Evolutionary conservation across 2,113 vertebrate species (phyloP), one percentile per base, ranked within the genome.

Genomic region (Paradoxurus hermaphroditus): DNA sequence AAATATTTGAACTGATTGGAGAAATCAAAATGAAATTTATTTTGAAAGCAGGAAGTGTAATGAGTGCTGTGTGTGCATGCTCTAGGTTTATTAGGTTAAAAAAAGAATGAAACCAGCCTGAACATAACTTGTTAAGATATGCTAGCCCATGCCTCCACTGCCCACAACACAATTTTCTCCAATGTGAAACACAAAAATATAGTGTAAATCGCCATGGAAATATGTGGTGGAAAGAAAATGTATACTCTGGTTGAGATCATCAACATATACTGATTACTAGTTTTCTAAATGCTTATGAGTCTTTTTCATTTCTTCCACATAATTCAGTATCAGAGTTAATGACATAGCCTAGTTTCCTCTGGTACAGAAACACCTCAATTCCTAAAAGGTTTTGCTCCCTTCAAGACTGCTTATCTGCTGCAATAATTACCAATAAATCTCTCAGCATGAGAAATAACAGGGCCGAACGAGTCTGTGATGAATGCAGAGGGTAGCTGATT

Each of bases 371-470:
- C 41, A 88, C 11, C 63, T 97, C 29, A 62, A 2, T 96, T 91
- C 46, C 34, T 94, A 36, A 93, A 96, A 91, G 41, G 92, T 93
- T 84, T 95, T 94, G 31, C 65, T 97, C 84, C 68, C 63, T 92
- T 98, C 95, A 62, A 53, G 96, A 86, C 39, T 87, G 75, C 65
- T 92, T 95, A 87, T 91, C 87, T 93, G 68, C 86, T 97, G 96
- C 83, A 95, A 18, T 83, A 97, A 89, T 97, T 97, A 94, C 83
- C 51, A 73, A 25, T 91, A 86, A 97, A 77, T 94, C 90, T 97
- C 91, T 81, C 84, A 90, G 82, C 81, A 92, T 82, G 95, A 97
- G 95, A 95, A 92, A 77, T 44, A 86, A 73, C 7, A 79, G 89
- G 67, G 59, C 23, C 19, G 53, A 97, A 82, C 3, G 27, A 15